These are phyloP conservation scores for Leptodirus hochenwartii DNA, from an alignment of 2,888 invertebrate species.

Conservation along the genomic window DNA sequence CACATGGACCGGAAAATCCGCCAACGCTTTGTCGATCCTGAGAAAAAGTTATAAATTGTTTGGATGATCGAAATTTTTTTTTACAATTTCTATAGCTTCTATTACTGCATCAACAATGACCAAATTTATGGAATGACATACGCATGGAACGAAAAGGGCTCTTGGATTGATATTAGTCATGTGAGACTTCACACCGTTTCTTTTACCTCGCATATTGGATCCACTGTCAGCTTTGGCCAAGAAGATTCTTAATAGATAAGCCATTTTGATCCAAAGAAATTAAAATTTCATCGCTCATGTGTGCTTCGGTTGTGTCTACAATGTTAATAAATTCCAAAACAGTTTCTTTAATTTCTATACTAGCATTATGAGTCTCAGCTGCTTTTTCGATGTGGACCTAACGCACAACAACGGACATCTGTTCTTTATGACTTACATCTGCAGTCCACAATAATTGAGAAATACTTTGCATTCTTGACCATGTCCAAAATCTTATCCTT, in stretches of 20 bases:
- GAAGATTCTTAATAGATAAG: conserved; percentile 8
- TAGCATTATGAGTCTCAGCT: conserved; percentile 2
- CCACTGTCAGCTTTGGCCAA: background rate
- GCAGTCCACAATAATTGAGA: conserved; percentile 7
- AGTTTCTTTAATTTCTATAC: conserved; percentile 5
- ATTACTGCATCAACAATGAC: conserved; percentile 9
- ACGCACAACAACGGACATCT: conserved; percentile 5
- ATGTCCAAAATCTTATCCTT: conserved; percentile 5
- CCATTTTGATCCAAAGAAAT: conserved; percentile 7
- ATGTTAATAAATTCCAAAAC: conserved; percentile 7
- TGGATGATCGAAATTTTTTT: conserved; percentile 7
- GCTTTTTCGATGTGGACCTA: conserved; percentile 5
- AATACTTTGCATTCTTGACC: conserved; percentile 5
- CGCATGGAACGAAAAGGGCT: conserved; percentile 7
- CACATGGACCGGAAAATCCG: conserved; percentile 3
- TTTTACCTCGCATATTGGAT: conserved; percentile 4
- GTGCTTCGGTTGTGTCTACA: conserved; percentile 4
- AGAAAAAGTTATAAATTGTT: conserved; percentile 9
- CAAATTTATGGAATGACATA: conserved; percentile 7
- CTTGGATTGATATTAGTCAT: conserved; percentile 9
- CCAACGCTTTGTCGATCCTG: conserved; percentile 7
- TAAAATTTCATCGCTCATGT: conserved; percentile 6
- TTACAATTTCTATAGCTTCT: conserved; percentile 8
- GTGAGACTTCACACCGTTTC: conserved; percentile 7
- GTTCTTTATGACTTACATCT: conserved; percentile 5